Evolutionary conservation across 2,888 invertebrate species (phyloP), one percentile per base, ranked within the genome.

Genomic region (Cactoblastis cactorum): DNA sequence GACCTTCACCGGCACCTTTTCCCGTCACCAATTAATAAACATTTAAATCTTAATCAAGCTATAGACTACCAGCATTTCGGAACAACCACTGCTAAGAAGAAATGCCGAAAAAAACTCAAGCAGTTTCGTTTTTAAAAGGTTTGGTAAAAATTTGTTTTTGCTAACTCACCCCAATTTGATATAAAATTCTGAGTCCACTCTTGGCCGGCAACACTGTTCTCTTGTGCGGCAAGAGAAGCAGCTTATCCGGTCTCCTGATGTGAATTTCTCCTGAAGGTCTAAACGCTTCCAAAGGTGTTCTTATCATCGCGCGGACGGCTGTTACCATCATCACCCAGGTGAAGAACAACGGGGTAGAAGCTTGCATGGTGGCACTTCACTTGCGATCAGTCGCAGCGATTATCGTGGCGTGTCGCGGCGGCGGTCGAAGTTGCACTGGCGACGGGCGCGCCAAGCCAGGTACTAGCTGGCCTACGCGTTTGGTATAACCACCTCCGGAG

Each of bases 121-220:
- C n/a, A n/a, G n/a, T n/a, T n/a, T n/a, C n/a, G n/a, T n/a, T n/a
- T n/a, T n/a, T n/a, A n/a, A n/a, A n/a, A n/a, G n/a, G 9, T 28
- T 8, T 28, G 8, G 1, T 9, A 28, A 28, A 28, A 28, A 28
- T 9, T 9, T 22, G 22, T 22, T 5, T 28, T n/a, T n/a, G n/a
- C n/a, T 9, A 37, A 91, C 93, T 94, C 81, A 94, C 94, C 92
- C 94, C 94, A 54, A 91, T 91, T 83, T 94, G 95, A 77, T 94
- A 95, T 54, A 95, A 89, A 61, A 95, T 91, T 77, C 92, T 92
- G 51, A 92, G 88, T 55, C 90, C 83, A 60, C 80, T 83, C 67
- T 86, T 89, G 59, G 89, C 84, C 61, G 88, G 83, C 62, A 80
- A 61, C 70, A 82, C 79, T 69, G 90, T 84, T 74, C 87, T 90